A percentile compares a stretch with the other conserved stretches of the same genome.
Conservation (phyloP, 2,113 vertebrate genomes). For the Centropus unirufus region DNA sequence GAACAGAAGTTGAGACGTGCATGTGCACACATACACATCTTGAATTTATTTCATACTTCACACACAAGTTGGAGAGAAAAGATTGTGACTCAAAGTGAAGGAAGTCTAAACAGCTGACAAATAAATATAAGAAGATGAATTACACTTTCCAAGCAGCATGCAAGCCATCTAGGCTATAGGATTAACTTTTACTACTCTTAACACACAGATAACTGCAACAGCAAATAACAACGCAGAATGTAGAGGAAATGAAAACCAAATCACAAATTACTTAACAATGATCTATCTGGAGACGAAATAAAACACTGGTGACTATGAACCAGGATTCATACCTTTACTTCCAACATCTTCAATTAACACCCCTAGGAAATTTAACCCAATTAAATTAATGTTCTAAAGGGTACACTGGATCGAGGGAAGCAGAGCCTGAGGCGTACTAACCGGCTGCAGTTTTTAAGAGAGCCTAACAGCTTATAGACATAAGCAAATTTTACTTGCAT, state of each 20-base stretch:
- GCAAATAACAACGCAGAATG: not conserved
- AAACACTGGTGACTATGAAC: not conserved
- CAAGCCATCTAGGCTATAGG: not conserved
- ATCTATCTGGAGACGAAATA: not conserved
- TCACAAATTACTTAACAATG: not conserved
- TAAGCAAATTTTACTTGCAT: slow-evolving; percentile 16
- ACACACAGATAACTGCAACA: not conserved
- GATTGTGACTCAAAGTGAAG: not conserved
- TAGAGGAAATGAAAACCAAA: slow-evolving; percentile 11
- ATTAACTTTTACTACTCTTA: not conserved
- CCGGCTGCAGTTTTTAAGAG: not conserved
- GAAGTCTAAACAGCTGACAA: slow-evolving; percentile 50
- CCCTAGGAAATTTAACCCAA: not conserved
- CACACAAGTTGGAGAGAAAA: not conserved
- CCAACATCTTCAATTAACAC: slow-evolving; percentile 14
- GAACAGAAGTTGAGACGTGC: not conserved
- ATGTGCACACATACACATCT: not conserved
- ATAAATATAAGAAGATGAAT: slow-evolving; percentile 37
- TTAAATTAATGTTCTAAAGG: not conserved
- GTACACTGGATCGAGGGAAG: not conserved
- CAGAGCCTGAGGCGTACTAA: slow-evolving; percentile 12
- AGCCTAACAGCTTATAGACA: not conserved
- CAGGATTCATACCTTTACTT: slow-evolving; percentile 10
- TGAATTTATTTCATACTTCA: slow-evolving; percentile 21
- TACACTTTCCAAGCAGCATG: not conserved